Conservation (phyloP, 2,113 vertebrate species). For the Sylvilagus bachmani region DNA sequence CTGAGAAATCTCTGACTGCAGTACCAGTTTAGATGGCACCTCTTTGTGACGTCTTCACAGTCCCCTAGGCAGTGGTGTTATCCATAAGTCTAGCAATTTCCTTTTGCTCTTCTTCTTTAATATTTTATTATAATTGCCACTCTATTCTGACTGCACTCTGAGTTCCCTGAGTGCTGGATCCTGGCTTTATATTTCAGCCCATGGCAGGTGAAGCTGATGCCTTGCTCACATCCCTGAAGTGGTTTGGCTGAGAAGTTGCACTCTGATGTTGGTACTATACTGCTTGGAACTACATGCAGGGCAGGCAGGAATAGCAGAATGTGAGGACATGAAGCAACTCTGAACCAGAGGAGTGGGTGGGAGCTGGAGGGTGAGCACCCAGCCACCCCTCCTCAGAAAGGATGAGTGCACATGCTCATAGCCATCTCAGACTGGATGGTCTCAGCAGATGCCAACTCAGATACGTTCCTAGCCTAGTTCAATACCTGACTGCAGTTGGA, state of each 20-base stretch:
- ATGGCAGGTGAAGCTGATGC: background rate
- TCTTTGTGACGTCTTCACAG: background rate
- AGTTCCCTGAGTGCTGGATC: background rate
- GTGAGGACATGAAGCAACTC: background rate
- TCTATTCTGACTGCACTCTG: background rate
- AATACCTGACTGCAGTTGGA: background rate
- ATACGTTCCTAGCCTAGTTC: background rate
- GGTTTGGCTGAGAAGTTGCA: background rate
- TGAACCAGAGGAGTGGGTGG: background rate
- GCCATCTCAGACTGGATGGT: background rate
- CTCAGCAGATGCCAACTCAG: background rate
- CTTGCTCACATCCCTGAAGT: background rate
- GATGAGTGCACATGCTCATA: background rate
- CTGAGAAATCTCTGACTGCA: background rate
- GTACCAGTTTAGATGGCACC: background rate
- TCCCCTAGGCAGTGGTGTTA: background rate
- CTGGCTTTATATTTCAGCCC: background rate
- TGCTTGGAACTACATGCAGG: background rate
- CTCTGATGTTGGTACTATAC: background rate
- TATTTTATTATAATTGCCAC: background rate
- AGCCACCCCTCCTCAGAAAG: rapidly evolving
- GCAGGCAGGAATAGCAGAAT: background rate
- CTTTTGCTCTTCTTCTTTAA: background rate
- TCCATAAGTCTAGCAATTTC: background rate
- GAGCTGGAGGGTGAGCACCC: background rate